Evolutionary conservation across 2,888 invertebrate species (phyloP).

Genomic region (Rhingia campestris): DNA sequence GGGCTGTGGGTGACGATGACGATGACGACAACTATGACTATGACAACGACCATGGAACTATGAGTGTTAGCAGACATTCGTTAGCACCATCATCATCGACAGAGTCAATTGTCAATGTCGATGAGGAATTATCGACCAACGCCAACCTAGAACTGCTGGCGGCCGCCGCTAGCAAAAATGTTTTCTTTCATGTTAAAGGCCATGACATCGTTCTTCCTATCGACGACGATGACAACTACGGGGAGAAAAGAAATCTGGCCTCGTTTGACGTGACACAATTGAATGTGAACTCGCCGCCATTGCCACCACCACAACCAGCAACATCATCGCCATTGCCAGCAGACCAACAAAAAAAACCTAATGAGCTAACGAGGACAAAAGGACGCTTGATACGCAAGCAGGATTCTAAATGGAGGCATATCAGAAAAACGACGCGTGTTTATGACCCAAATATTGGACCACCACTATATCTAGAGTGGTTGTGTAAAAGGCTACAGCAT

Average conservation of each 20-base stretch:
- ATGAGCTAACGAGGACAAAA: conserved; percentile 50
- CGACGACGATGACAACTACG: conserved; percentile 2
- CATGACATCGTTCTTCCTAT: conserved; percentile 52
- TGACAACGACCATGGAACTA: conserved; percentile 1
- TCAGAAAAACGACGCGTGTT: conserved; percentile 38
- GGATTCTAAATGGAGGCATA: conserved; percentile 28
- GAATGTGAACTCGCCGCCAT: conserved; percentile 41
- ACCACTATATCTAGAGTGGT: conserved; percentile 71
- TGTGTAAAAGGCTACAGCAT: conserved; percentile 66
- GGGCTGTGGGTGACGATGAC: neutral
- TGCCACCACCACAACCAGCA: conserved; percentile 4
- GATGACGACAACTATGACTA: neutral
- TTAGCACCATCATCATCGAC: conserved; percentile 47
- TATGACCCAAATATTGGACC: conserved; percentile 63
- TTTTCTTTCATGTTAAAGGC: conserved; percentile 43
- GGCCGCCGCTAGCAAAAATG: conserved; percentile 25
- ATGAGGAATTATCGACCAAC: conserved; percentile 56
- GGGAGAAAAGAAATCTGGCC: conserved; percentile 32
- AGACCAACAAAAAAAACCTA: conserved; percentile 47
- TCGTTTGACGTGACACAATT: conserved; percentile 53
- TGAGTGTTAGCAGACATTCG: conserved; percentile 44
- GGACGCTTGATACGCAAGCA: conserved; percentile 40
- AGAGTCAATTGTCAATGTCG: conserved; percentile 66
- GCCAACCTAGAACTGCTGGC: conserved; percentile 17
- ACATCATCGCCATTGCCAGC: conserved; percentile 31